Evolutionary conservation across 2,797 vertebrate genomes (phyloP).

Genomic region (Psittacula derbiana): DNA sequence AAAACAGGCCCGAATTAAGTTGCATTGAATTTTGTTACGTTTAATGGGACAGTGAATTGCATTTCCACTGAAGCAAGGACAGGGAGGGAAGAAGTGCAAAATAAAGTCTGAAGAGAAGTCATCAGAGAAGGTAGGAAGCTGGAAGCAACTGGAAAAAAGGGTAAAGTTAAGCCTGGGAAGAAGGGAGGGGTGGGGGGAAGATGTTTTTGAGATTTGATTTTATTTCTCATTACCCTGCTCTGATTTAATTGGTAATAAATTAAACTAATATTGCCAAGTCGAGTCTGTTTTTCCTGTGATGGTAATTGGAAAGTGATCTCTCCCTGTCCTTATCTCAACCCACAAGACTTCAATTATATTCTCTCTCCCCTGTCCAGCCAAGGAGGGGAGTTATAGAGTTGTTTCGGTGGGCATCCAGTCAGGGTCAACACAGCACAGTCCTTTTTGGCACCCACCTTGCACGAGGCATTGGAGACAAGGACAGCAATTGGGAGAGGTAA

Average conservation of each 20-base stretch:
- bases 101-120: neutral
- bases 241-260: neutral
- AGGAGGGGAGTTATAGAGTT: neutral
- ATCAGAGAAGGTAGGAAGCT: neutral
- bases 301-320: neutral
- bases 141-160: neutral
- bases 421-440: neutral
- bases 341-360: neutral
- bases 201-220: neutral
- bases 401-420: neutral
- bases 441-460: neutral
- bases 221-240: neutral
- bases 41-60: constrained; percentile 20
- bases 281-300: neutral
- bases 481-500: neutral
- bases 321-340: neutral
- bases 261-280: neutral
- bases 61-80: neutral
- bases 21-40: constrained; percentile 12
- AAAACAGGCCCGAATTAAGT: constrained; percentile 23
- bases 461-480: too few relatives aligned
- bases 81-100: neutral
- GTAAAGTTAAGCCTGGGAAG: neutral
- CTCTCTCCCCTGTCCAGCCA: neutral
- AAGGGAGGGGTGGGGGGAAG: rapidly evolving